These are phyloP conservation scores for Thera britannica DNA, from an alignment of 2,888 invertebrate genomes.

Conservation along the genomic window DNA sequence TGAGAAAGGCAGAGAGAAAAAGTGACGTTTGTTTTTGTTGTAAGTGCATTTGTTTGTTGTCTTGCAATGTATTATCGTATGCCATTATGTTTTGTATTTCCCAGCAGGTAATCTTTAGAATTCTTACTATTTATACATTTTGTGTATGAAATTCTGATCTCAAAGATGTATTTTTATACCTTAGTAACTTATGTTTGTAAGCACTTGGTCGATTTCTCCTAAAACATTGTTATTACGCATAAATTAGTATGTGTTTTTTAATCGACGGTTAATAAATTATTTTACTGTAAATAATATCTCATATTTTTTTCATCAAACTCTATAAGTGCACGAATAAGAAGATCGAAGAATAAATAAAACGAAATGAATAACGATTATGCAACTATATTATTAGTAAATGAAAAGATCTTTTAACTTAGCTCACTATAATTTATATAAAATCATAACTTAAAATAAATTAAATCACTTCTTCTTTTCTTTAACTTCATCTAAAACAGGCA, in stretches of 20 bases:
- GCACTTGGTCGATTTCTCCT: constrained; percentile 11
- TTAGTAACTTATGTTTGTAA: constrained; percentile 2
- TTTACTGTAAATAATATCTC: background rate
- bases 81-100: constrained; percentile 5
- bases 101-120: background rate
- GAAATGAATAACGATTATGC: constrained; percentile 12
- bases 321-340: too few species aligned
- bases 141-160: constrained; percentile 25
- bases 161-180: constrained; percentile 26
- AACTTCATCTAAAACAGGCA: constrained; percentile 57
- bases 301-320: background rate
- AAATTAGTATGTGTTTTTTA: constrained; percentile 5
- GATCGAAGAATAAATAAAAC: constrained; percentile 9
- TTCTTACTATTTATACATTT: constrained; percentile 1
- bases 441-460: constrained; percentile 47
- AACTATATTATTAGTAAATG: constrained; percentile 31
- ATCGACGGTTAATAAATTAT: background rate
- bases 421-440: constrained; percentile 34
- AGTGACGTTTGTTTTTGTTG: constrained; percentile 12
- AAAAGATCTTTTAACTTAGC: constrained; percentile 27
- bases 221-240: constrained; percentile 24
- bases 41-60: constrained; percentile 46
- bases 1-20: constrained; percentile 44
- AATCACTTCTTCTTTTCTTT: constrained; percentile 54
- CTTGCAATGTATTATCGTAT: constrained; percentile 11